phyloP scores from a whole-genome alignment of 2,113 vertebrate genomes.

The Sinocyclocheilus maitianheensis region DNA sequence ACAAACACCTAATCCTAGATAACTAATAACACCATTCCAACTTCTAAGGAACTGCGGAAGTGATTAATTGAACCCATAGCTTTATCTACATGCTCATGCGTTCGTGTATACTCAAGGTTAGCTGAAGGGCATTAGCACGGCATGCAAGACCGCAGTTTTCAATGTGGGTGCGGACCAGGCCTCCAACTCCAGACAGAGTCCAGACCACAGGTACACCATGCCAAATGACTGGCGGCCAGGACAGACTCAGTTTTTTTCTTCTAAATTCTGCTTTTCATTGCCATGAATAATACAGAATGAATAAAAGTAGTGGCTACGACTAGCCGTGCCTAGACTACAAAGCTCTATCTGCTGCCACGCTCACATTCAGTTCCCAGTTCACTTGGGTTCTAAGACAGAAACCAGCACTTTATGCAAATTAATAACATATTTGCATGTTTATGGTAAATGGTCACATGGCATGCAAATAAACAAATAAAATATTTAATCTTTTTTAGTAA shows the following conservation, averaged over 20 bases:
- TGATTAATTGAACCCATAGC: not conserved
- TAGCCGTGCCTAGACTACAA: conserved; percentile 71
- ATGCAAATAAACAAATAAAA: not conserved
- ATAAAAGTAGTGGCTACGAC: conserved; percentile 57
- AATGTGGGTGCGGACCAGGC: not conserved
- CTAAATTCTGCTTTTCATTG: conserved; percentile 38
- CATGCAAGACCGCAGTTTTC: conserved; percentile 22
- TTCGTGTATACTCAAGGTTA: not conserved
- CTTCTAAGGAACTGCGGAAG: not conserved
- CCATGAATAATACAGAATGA: conserved; percentile 65
- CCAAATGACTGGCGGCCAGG: not conserved
- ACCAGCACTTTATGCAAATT: not conserved
- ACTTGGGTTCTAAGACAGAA: conserved; percentile 10
- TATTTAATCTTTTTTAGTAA: not conserved
- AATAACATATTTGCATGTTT: too few species aligned
- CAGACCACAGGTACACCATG: not conserved
- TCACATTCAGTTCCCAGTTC: conserved; percentile 65
- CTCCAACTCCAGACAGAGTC: not conserved
- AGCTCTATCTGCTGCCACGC: conserved; percentile 54
- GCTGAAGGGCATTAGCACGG: conserved; percentile 36
- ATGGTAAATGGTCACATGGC: too few species aligned
- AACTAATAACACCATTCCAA: not conserved
- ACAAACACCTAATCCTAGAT: not conserved
- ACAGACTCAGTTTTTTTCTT: conserved; percentile 8
- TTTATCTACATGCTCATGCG: not conserved